Base-by-base conservation (phyloP, 1,140 invertebrate genomes). In the Drosophila elegans region DNA sequence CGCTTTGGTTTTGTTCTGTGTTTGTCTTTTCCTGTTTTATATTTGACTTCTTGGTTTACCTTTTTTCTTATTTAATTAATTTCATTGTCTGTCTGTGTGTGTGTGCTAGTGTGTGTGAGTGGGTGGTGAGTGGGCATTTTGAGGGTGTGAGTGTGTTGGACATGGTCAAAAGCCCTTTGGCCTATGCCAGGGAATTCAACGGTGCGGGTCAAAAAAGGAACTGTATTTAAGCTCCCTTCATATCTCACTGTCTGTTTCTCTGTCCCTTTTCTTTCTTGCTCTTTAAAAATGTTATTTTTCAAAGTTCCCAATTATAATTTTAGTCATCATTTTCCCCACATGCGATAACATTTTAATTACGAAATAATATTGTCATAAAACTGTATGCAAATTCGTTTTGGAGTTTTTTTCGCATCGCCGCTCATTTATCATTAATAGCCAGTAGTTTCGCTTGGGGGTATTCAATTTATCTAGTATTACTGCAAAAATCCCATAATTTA, bases 21-120 rank as follows among this genome's bases (percentile, higher is more conserved):
- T 78, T 89, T 89, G 84, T 88, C 84, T 89, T 71, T 89, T 89
- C 69, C 80, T 68, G 84, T 72, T 89, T 89, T 82, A 80, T 89
- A 89, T 89, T 89, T 89, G 89, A 80, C 84, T 89, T 89, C 80
- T 89, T 78, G 77, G 84, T 80, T 89, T 89, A 89, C 84, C 84
- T 89, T 84, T 89, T 83, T 89, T 89, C 77, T 89, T 89, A 89
- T 89, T 89, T 89, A 89, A 89, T 89, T 89, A 89, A 89, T 89
- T 89, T 80, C 62, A 64, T 51, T 69, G 38, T 71, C 46, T 63
- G 48, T 46, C 13, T 67, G 7, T 32, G 39, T 54, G 13, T 69
- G 25, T 27, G 16, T 21, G 16, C 1, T 21, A 1, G 16, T 21
- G 45, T 42, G 42, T 61, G 45, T 44, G 36, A 38, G 44, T 72